A percentile compares a stretch with the other conserved stretches of the same genome.
Conservation (phyloP, 2,888 invertebrate genomes). For the Tiliacea aurago region DNA sequence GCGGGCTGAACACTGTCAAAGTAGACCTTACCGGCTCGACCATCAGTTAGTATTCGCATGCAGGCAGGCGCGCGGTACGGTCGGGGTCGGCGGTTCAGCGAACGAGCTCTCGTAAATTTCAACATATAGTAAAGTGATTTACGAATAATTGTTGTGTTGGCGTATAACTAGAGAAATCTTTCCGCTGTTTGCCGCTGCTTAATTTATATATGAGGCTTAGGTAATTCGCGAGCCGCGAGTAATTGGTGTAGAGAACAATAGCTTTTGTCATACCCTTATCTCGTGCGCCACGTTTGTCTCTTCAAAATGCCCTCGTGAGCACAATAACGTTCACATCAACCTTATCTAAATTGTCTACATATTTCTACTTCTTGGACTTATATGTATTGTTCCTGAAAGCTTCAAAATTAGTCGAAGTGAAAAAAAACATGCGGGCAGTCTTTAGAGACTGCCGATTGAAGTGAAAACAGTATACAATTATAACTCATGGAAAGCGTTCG, state of each 20-base stretch:
- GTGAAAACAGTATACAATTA: too few relatives aligned
- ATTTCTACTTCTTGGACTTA: constrained; percentile 60
- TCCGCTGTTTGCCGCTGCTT: constrained; percentile 90
- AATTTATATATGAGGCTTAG: constrained; percentile 91
- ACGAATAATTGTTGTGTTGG: constrained; percentile 91
- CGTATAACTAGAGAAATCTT: constrained; percentile 91
- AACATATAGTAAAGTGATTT: constrained; percentile 91
- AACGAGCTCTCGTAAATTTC: constrained; percentile 89
- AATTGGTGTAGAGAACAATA: constrained; percentile 90
- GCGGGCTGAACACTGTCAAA: constrained; percentile 71
- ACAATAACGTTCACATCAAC: constrained; percentile 82
- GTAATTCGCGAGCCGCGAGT: constrained; percentile 90
- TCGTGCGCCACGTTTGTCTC: constrained; percentile 85
- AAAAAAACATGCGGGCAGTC: too few relatives aligned
- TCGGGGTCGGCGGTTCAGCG: constrained; percentile 79
- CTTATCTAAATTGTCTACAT: constrained; percentile 75
- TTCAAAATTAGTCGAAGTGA: constrained; percentile 25
- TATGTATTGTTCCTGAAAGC: constrained; percentile 46
- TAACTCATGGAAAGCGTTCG: too few relatives aligned
- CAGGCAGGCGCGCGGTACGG: constrained; percentile 73
- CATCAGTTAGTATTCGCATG: constrained; percentile 82
- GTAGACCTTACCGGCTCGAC: constrained; percentile 79
- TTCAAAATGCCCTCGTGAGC: constrained; percentile 81
- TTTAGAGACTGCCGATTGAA: too few relatives aligned
- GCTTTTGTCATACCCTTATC: constrained; percentile 90